Evolutionary conservation across 92 coral and sea anemone genomes (phyloP), one percentile per base, ranked within the genome.

Genomic region (Parazoanthus swiftii): DNA sequence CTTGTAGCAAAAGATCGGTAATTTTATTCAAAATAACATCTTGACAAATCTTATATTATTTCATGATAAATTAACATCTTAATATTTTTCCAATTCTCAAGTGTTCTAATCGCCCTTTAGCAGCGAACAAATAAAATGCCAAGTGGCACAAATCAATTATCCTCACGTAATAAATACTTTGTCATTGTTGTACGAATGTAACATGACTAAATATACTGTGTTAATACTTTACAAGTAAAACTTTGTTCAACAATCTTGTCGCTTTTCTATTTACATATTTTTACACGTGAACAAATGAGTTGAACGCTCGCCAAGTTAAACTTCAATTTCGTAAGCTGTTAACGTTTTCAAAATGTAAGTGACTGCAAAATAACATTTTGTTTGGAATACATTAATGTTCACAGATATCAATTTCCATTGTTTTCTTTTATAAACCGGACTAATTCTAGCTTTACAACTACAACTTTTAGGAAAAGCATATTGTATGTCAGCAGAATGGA

Each of bases 21-120:
- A 65, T 42, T 87, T 79, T 88, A 73, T 88, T 79, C 51, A 68
- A 80, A 82, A 88, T 79, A 80, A 88, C 56, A 15, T 78, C 63
- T 77, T 56, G 85, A 50, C 63, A 67, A 68, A 81, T 59, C 26
- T 84, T 70, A 44, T 25, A 25, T 42, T 67, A 37, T 80, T 20
- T 35, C 58, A 29, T 51, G 10, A 58, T 80, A 80, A 80, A 56
- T 73, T 73, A 56, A 54, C 85, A 33, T 80, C 71, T 58, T 37
- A 78, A 48, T 78, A 20, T 36, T 33, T 51, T 79, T 79, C 39
- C 82, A 48, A 42, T 79, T 79, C 42, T 48, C 26, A 80, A 58
- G 29, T 73, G 65, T 29, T 36, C 87, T 26, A 48, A 35, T 81
- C 14, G 35, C 85, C 50, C 38, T 6, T 36, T 37, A 20, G 29